Evolutionary conservation across 2,888 invertebrate species (phyloP).

Genomic region (Marasmarcha lunaedactyla): DNA sequence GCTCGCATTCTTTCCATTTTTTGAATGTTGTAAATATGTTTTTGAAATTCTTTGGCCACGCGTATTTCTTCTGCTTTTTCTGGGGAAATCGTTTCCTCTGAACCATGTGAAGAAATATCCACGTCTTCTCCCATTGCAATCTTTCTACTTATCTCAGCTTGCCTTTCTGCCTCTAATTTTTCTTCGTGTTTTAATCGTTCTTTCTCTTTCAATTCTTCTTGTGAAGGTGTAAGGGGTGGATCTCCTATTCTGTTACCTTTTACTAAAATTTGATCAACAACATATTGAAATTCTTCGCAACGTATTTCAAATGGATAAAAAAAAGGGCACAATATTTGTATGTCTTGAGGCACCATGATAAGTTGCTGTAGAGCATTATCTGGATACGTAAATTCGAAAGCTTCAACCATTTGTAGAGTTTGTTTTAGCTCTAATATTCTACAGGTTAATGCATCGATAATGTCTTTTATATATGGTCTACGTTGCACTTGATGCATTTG

Average conservation of each 20-base stretch:
- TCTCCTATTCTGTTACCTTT: conserved; percentile 46
- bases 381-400: conserved; percentile 76
- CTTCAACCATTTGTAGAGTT: conserved; percentile 66
- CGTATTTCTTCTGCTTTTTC: conserved; percentile 31
- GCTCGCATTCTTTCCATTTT: conserved; percentile 48
- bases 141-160: conserved; percentile 33
- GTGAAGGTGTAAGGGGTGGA: conserved; percentile 40
- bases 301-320: conserved; percentile 73
- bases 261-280: conserved; percentile 48
- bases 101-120: conserved; percentile 22
- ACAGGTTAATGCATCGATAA: conserved; percentile 71
- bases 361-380: conserved; percentile 78
- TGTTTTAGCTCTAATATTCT: conserved; percentile 71
- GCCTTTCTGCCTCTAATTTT: conserved; percentile 30
- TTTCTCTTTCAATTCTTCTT: conserved; percentile 35
- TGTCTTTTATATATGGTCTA: conserved; percentile 60
- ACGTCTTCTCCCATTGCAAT: conserved; percentile 36
- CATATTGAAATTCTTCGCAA: conserved; percentile 51
- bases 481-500: conserved; percentile 74
- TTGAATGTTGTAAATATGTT: conserved; percentile 39
- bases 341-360: conserved; percentile 75
- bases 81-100: conserved; percentile 25
- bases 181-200: conserved; percentile 32
- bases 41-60: conserved; percentile 32
- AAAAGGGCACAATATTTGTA: conserved; percentile 73